These are phyloP conservation scores for Dolichomitus sp. DNA, from an alignment of 2,888 invertebrate genomes.

Conservation along the genomic window DNA sequence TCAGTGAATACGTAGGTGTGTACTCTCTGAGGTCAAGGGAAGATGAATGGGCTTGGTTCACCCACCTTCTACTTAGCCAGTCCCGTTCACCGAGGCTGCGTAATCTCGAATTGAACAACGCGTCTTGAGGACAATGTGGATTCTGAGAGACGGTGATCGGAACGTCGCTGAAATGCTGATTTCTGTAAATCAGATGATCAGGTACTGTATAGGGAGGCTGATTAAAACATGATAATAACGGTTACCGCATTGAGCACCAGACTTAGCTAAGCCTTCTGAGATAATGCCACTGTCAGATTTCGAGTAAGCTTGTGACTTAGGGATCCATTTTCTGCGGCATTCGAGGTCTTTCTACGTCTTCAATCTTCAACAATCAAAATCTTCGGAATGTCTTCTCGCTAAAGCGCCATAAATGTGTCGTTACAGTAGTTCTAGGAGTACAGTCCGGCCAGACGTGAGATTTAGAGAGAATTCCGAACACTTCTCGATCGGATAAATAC, in stretches of 20 bases:
- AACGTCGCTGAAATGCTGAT: not conserved
- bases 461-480: no score
- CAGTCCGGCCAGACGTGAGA: no score
- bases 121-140: not conserved
- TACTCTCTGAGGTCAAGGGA: not conserved
- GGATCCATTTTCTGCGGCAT: no score
- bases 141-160: not conserved
- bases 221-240: not conserved
- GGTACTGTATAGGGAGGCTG: not conserved
- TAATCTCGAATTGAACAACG: slow-evolving; percentile 52
- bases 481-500: no score
- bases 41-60: slow-evolving; percentile 9
- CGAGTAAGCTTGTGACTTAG: not conserved
- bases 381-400: no score
- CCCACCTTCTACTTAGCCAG: slow-evolving; percentile 20
- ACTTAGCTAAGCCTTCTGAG: not conserved
- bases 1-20: slow-evolving; percentile 16
- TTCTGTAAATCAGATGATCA: slow-evolving; percentile 9
- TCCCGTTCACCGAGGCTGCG: slow-evolving; percentile 15
- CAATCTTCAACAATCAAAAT: no score
- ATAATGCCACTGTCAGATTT: not conserved
- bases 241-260: not conserved
- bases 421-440: not conserved
- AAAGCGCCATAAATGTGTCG: not conserved
- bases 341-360: no score